phyloP scores from a whole-genome alignment of 2,113 vertebrate genomes.

The Dascyllus trimaculatus region DNA sequence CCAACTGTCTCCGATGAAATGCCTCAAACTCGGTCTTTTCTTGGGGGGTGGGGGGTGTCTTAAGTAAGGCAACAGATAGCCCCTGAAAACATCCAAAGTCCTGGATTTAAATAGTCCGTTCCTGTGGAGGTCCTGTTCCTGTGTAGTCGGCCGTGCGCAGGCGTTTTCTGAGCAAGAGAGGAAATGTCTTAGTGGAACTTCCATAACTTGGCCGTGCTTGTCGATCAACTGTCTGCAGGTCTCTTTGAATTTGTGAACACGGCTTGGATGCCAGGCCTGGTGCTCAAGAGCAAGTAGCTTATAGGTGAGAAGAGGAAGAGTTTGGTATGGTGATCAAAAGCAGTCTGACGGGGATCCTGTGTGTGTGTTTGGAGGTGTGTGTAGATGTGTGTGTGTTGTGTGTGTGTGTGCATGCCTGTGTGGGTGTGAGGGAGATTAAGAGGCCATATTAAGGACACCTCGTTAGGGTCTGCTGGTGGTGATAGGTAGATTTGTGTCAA shows the following conservation, averaged over 20 bases:
- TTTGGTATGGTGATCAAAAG: constrained; percentile 49
- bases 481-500: constrained; percentile 80
- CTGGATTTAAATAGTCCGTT: constrained; percentile 52
- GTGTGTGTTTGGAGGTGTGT: constrained; percentile 27
- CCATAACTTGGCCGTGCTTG: constrained; percentile 55
- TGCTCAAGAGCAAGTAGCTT: constrained; percentile 77
- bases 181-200: constrained; percentile 58
- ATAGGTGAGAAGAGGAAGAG: constrained; percentile 62
- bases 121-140: constrained; percentile 56
- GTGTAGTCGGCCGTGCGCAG: constrained; percentile 41
- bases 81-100: constrained; percentile 59
- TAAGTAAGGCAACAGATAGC: constrained; percentile 43
- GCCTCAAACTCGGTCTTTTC: constrained; percentile 38
- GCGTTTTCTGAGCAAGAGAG: constrained; percentile 48
- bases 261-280: constrained; percentile 76
- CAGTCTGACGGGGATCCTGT: constrained; percentile 55
- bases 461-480: constrained; percentile 75
- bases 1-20: constrained; percentile 46
- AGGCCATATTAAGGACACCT: constrained; percentile 62
- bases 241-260: constrained; percentile 62
- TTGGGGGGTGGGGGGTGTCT: background rate
- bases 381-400: constrained; percentile 10
- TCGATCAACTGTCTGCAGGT: constrained; percentile 62
- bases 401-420: constrained; percentile 39
- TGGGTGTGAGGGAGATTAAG: constrained; percentile 55